phyloP scores from a whole-genome alignment of 2,888 invertebrate species.

The Chymomyza caudatula region DNA sequence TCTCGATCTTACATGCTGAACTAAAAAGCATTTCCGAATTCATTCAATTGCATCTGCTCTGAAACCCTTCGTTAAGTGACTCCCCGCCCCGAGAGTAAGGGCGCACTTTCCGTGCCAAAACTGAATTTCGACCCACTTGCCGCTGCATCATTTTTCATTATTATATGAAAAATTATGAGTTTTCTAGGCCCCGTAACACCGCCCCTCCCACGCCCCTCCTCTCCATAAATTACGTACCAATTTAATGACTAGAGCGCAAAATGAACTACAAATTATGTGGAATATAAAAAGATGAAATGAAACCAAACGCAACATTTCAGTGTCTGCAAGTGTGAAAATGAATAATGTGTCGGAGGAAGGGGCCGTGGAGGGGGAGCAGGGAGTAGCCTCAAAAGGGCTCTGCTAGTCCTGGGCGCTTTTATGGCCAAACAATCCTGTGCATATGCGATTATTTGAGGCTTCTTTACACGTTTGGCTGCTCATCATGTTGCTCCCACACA shows the following conservation, averaged over 20 bases:
- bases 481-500: background rate
- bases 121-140: conserved; percentile 48
- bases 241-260: conserved; percentile 58
- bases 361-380: background rate
- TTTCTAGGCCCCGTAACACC: conserved; percentile 22
- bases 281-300: background rate
- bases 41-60: no score
- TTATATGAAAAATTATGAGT: conserved; percentile 58
- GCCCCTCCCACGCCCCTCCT: no score
- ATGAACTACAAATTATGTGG: conserved; percentile 56
- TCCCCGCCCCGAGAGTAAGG: no score
- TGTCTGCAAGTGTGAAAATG: conserved; percentile 52
- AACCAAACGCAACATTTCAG: conserved; percentile 44
- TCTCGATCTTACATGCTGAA: no score
- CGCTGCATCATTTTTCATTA: conserved; percentile 57
- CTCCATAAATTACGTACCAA: conserved; percentile 67
- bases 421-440: background rate
- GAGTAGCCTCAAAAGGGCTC: background rate
- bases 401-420: no score
- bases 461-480: background rate
- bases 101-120: no score
- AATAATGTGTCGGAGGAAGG: conserved; percentile 39
- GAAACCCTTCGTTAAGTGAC: no score
- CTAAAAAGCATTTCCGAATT: no score
- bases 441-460: background rate